Conservation (phyloP, 2,113 vertebrate genomes). For the Pollachius pollachius region DNA sequence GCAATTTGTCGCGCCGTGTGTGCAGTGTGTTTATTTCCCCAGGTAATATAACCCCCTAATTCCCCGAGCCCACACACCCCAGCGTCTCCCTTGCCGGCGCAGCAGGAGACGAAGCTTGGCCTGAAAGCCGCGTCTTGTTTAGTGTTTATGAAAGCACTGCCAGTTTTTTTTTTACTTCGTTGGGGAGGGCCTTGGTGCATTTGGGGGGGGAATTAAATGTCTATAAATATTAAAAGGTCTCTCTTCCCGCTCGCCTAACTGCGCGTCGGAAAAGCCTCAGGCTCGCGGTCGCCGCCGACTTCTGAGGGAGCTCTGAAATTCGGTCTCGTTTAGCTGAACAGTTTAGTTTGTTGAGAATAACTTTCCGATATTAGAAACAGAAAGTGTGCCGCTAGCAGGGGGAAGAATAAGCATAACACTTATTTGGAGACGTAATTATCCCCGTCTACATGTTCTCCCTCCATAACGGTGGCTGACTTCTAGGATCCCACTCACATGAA, state of each 20-base stretch:
- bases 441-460: constrained; percentile 18
- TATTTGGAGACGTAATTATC: constrained; percentile 15
- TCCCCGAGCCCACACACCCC: no score
- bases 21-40: no score
- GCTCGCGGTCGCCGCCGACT: no score
- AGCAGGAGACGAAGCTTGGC: no score
- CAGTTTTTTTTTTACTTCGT: constrained; percentile 10
- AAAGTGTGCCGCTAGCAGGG: not conserved
- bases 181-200: constrained; percentile 17
- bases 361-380: constrained; percentile 15
- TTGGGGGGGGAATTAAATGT: constrained; percentile 14
- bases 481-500: not conserved
- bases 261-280: not conserved
- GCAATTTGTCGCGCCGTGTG: no score
- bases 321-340: not conserved
- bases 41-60: no score
- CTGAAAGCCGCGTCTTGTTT: constrained; percentile 30
- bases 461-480: not conserved
- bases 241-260: not conserved
- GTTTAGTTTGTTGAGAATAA: constrained; percentile 36
- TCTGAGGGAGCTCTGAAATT: no score
- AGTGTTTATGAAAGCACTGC: constrained; percentile 41
- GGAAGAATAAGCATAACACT: constrained; percentile 12
- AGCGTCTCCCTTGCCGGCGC: no score
- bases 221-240: not conserved